Evolutionary conservation across 1,140 invertebrate genomes (phyloP).

Genomic region (Dendrolimus kikuchii): DNA sequence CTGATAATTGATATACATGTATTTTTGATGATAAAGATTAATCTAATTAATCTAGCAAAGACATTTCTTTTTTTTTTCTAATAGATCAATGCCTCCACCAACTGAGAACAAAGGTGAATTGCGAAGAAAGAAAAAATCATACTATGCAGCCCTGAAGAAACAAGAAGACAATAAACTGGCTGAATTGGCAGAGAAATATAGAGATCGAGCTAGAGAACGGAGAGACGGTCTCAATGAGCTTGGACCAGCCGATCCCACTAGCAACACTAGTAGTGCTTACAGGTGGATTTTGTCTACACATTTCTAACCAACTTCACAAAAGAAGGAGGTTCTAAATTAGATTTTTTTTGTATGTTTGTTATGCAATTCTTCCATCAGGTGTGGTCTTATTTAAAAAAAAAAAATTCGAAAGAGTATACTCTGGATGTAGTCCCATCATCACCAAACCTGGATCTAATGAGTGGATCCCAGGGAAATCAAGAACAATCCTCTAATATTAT

Average conservation of each 20-base stretch:
- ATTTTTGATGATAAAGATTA: too few relatives aligned
- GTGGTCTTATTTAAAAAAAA: not conserved
- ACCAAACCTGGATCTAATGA: too few relatives aligned
- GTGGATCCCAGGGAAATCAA: too few relatives aligned
- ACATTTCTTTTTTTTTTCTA: too few relatives aligned
- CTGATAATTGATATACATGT: too few relatives aligned
- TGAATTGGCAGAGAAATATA: conserved; percentile 95
- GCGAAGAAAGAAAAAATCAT: conserved; percentile 89
- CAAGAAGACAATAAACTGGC: conserved; percentile 97
- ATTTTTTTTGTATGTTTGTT: not conserved
- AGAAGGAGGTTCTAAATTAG: too few relatives aligned
- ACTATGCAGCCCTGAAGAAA: conserved; percentile 95
- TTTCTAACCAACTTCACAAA: not conserved
- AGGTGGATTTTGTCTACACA: conserved; percentile 6
- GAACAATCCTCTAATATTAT: too few relatives aligned
- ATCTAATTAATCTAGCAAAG: too few relatives aligned
- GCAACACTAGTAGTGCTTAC: conserved; percentile 86
- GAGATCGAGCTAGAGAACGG: conserved; percentile 94
- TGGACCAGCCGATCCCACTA: conserved; percentile 86
- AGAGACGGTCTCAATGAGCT: conserved; percentile 92
- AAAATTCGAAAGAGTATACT: too few relatives aligned
- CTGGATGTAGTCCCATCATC: too few relatives aligned
- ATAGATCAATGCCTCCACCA: conserved; percentile 59
- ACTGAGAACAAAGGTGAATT: conserved; percentile 79
- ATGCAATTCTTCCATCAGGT: not conserved